These are phyloP conservation scores for Drosophila monieri DNA, from an alignment of 2,888 invertebrate species.

Conservation along the genomic window DNA sequence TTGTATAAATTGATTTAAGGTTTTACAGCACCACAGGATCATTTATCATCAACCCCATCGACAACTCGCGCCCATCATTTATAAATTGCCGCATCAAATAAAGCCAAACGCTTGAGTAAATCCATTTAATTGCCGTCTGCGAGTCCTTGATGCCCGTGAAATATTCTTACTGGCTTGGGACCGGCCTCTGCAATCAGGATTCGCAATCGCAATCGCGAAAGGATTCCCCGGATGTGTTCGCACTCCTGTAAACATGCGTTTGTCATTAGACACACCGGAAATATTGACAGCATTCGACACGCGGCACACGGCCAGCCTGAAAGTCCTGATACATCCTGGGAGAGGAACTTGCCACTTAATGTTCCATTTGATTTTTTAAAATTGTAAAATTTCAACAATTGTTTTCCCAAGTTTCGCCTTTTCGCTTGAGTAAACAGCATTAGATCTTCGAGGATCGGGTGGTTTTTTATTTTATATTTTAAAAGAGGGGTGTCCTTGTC, in stretches of 20 bases:
- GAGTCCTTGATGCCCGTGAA: slow-evolving; percentile 67
- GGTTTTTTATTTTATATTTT: slow-evolving; percentile 39
- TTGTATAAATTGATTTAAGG: slow-evolving; percentile 5
- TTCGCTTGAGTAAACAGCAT: slow-evolving; percentile 68
- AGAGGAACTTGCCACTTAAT: slow-evolving; percentile 60
- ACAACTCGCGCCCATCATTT: slow-evolving; percentile 68
- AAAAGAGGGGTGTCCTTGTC: slow-evolving; percentile 63
- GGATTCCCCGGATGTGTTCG: slow-evolving; percentile 66
- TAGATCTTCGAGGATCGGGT: slow-evolving; percentile 46
- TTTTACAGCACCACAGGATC: slow-evolving; percentile 47
- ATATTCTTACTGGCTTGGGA: slow-evolving; percentile 44
- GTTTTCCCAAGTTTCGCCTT: slow-evolving; percentile 50
- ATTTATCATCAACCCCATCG: slow-evolving; percentile 58
- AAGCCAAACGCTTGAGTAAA: slow-evolving; percentile 70
- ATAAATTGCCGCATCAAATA: slow-evolving; percentile 70
- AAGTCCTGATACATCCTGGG: slow-evolving; percentile 13
- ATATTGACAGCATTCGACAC: slow-evolving; percentile 76
- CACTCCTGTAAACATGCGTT: slow-evolving; percentile 80
- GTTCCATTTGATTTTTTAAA: slow-evolving; percentile 77
- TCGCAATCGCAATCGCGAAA: not conserved
- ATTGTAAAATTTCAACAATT: slow-evolving; percentile 51
- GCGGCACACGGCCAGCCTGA: slow-evolving; percentile 59
- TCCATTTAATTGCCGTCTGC: slow-evolving; percentile 72
- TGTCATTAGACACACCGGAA: slow-evolving; percentile 80
- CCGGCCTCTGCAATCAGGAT: slow-evolving; percentile 59